phyloP scores from a whole-genome alignment of 1,140 invertebrate species.

The Uloborus diversus region DNA sequence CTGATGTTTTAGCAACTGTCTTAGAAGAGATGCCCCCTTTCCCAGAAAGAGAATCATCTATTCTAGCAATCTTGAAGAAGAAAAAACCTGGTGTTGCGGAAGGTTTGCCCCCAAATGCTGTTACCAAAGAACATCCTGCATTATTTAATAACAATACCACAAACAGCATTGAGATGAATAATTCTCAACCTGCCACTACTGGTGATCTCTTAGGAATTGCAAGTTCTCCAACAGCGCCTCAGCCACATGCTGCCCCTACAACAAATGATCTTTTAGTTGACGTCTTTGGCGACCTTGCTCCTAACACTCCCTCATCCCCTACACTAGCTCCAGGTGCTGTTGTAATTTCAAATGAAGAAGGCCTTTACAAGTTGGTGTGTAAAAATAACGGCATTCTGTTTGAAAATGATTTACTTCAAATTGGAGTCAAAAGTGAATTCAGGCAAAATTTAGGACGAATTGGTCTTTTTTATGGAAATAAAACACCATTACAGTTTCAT shows the following conservation, averaged over 20 bases:
- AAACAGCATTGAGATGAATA: background rate
- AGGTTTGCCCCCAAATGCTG: background rate
- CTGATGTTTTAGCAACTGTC: conserved; percentile 96
- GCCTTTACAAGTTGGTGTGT: conserved; percentile 81
- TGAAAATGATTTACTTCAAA: conserved; percentile 97
- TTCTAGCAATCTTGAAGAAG: conserved; percentile 93
- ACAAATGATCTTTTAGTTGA: background rate
- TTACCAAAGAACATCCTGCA: background rate
- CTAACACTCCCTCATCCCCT: background rate
- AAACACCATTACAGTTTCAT: conserved; percentile 72
- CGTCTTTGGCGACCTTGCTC: background rate
- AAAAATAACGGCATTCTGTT: conserved; percentile 98
- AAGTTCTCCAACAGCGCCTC: background rate
- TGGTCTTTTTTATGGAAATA: conserved; percentile 97
- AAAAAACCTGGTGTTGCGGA: conserved; percentile 79
- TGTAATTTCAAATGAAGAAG: background rate
- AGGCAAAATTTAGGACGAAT: conserved; percentile 93
- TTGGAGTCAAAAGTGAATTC: conserved; percentile 97
- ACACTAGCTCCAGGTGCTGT: background rate
- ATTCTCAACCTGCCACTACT: background rate
- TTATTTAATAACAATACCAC: background rate
- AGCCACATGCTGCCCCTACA: background rate
- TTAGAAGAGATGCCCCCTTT: conserved; percentile 99
- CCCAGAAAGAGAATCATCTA: conserved; percentile 96
- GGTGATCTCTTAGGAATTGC: background rate